A percentile compares a stretch with the other conserved stretches of the same genome.
Evolutionary conservation across 1,140 invertebrate genomes (phyloP).

Genomic region (Halictus rubicundus): DNA sequence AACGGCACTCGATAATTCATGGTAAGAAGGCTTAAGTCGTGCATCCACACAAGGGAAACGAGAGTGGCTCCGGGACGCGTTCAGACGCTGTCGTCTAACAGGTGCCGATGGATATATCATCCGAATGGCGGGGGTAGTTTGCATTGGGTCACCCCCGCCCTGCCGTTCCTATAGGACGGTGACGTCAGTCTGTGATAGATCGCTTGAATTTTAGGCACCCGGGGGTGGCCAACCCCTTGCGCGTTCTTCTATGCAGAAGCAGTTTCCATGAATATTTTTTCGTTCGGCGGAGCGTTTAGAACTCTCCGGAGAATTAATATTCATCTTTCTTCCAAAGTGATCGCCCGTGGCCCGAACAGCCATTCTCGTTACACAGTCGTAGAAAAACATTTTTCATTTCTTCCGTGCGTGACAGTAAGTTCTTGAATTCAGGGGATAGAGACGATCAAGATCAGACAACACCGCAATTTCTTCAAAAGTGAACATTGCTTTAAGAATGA

Average conservation of each 20-base stretch:
- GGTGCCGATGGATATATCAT: slow-evolving; percentile 71
- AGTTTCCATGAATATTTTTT: slow-evolving; percentile 50
- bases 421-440: too few relatives aligned
- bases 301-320: slow-evolving; percentile 16
- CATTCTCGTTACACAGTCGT: too few relatives aligned
- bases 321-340: not conserved
- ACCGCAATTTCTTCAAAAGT: too few relatives aligned
- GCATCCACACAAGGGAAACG: slow-evolving; percentile 56
- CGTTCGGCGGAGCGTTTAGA: not conserved
- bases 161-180: slow-evolving; percentile 44
- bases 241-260: slow-evolving; percentile 26
- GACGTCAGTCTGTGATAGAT: slow-evolving; percentile 64
- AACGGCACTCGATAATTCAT: slow-evolving; percentile 66
- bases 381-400: too few relatives aligned
- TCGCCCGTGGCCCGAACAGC: too few relatives aligned
- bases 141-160: slow-evolving; percentile 58
- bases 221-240: slow-evolving; percentile 26
- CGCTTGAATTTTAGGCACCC: slow-evolving; percentile 60
- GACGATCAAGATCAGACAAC: too few relatives aligned
- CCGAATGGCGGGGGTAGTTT: slow-evolving; percentile 61
- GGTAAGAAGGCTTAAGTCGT: slow-evolving; percentile 65
- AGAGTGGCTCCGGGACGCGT: slow-evolving; percentile 59
- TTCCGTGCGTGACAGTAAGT: too few relatives aligned
- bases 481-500: too few relatives aligned
- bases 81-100: slow-evolving; percentile 68